Base-by-base conservation (phyloP, 1,140 invertebrate genomes). In the Eurosta solidaginis region DNA sequence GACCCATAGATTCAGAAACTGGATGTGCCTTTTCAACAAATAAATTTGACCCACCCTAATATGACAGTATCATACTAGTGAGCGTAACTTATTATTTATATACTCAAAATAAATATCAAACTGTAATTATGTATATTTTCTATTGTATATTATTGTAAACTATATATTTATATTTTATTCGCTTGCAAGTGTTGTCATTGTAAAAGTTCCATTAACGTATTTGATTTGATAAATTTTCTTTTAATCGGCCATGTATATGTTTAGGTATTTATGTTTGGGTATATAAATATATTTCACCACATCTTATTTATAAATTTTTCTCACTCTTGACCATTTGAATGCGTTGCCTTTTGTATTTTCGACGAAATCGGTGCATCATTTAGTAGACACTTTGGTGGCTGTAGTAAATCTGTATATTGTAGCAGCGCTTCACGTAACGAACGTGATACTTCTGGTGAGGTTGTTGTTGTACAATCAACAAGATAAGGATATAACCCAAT, bases 401-500 rank as follows among this genome's bases (percentile, higher is more conserved):
- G 90, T 78, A 98, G 89, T 76, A 98, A 91, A 89, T 96, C 95
- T 76, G 92, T 92, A 89, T 96, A 98, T 87, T 97, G 95, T 77
- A 96, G 90, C 40, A 98, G 89, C 59, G 96, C 96, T 85, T 96
- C 96, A 44, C 94, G 91, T 45, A 98, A 90, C 5, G 96, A 95
- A 77, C 92, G 91, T 22, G 93, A 95, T 9, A 95, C 93, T 89
- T 95, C 93, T n/a, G 90, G 88, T 29, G 92, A 91, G 76, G 91
- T 92, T 50, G 93, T 92, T 49, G 94, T 93, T 80, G 95, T 96
- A 88, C 96, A 96, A 83, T 96, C 94, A 14, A 98, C 96, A 78
- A 99, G 89, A 86, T 92, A 92, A 1, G 97, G 97, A 89, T 98
- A 99, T 10, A 98, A 88, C 36, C 91, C 91, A 81, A 98, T 97